phyloP scores from a whole-genome alignment of 1,140 invertebrate species.

The Philotrypesis tridentata region DNA sequence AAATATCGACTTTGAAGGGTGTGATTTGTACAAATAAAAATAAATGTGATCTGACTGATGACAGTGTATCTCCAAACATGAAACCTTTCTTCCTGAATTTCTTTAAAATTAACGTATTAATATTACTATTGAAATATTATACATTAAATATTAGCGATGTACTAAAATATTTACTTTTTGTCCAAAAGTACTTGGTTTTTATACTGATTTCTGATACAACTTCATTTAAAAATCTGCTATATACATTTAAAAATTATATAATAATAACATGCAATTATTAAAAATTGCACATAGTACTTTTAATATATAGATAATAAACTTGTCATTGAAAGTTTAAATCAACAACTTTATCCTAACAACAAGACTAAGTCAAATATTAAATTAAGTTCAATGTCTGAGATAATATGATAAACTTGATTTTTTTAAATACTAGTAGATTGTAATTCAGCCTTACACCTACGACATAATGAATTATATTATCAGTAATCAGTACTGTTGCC shows the following conservation, averaged over 20 bases:
- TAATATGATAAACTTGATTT: not conserved
- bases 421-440: not conserved
- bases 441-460: not conserved
- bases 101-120: constrained; percentile 24
- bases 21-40: constrained; percentile 48
- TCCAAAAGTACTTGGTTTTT: not conserved
- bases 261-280: not conserved
- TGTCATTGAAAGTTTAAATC: not conserved
- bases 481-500: constrained; percentile 36
- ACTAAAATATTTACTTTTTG: not conserved
- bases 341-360: not conserved
- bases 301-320: not conserved
- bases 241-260: not conserved
- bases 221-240: constrained; percentile 16
- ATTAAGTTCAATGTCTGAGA: not conserved
- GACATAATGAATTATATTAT: constrained; percentile 8
- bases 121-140: not conserved
- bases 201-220: constrained; percentile 28
- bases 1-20: constrained; percentile 36
- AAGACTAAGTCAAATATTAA: not conserved
- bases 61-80: constrained; percentile 45
- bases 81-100: constrained; percentile 52
- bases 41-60: constrained; percentile 43
- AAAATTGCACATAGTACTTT: not conserved
- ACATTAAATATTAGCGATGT: not conserved